Base-by-base conservation (phyloP, 2,888 invertebrate genomes). In the Microplitis deprimator region DNA sequence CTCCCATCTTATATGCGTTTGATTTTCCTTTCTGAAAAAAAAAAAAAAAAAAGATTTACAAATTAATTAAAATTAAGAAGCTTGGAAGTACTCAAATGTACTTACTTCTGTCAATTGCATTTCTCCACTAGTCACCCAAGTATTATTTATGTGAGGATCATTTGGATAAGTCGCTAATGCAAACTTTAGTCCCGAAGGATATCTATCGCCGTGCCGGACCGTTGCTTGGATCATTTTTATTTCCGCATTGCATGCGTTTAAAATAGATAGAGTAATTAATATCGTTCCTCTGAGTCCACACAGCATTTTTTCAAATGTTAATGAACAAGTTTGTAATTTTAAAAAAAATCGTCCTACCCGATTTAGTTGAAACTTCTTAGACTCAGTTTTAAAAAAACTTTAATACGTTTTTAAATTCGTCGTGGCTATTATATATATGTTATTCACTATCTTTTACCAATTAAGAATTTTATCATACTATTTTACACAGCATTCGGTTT, bases 61-160 rank as follows among this genome's bases (percentile, higher is more conserved):
- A 50, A 2, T 10, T 6, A 50, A 50, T 50, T 50, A 50, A 4
- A 5, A 41, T 29, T 13, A 6, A 2, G 6, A 6, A 38, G 29
- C 29, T 38, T 59, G 1, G 17, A 59, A 70, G 13, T 50, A 41
- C 0, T 7, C 1, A 29, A 60, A 38, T 65, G 40, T 59, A 50
- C 50, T 73, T 73, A 78, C 78, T 6, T 78, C 73, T 61, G 75
- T 73, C 29, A 78, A 17, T 16, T 41, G 73, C 73, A 75, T 65
- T 10, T 68, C 39, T 13, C 78, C 76, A 41, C 60, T 50, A 17
- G 78, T 73, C 29, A 7, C 20, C 64, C 61, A 78, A 20, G 38
- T 38, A 20, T 62, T 38, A 73, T 78, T 68, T 6, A 29, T 64
- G 60, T 76, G 50, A 6, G 65, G 76, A 73, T 78, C 78, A 73